These are phyloP conservation scores for Erebia aethiops DNA, from an alignment of 2,888 invertebrate genomes.

Conservation along the genomic window DNA sequence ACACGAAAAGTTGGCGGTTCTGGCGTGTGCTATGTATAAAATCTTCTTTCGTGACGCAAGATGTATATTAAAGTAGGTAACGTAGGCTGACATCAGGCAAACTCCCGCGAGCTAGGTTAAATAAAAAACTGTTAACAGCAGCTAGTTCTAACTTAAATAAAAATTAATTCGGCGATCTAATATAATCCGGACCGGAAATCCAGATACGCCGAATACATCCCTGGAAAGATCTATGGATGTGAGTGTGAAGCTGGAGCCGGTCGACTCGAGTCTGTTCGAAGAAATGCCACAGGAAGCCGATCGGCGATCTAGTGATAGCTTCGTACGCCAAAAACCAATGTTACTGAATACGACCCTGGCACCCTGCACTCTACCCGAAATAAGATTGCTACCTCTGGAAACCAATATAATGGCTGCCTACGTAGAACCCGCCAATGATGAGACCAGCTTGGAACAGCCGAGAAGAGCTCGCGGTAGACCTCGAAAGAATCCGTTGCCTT, in stretches of 20 bases:
- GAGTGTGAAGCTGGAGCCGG: not conserved
- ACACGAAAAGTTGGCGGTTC: too few species aligned
- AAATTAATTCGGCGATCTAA: slow-evolving; percentile 1
- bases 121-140: not conserved
- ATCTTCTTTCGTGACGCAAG: not conserved
- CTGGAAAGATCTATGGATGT: not conserved
- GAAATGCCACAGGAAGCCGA: not conserved
- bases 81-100: not conserved
- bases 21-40: not conserved
- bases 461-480: slow-evolving; percentile 6
- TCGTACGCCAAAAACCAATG: not conserved
- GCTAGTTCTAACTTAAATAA: not conserved
- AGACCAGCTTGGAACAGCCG: not conserved
- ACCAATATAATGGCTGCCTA: not conserved
- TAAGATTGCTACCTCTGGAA: not conserved
- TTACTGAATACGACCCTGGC: not conserved
- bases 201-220: slow-evolving; percentile 13
- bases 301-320: not conserved
- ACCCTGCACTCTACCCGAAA: not conserved
- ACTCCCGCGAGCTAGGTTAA: not conserved
- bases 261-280: not conserved
- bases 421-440: not conserved
- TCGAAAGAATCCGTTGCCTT: not conserved
- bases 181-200: not conserved
- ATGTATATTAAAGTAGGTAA: not conserved